Evolutionary conservation across 2,797 vertebrate genomes (phyloP), one percentile per base, ranked within the genome.

Genomic region (Silurus aristotelis): DNA sequence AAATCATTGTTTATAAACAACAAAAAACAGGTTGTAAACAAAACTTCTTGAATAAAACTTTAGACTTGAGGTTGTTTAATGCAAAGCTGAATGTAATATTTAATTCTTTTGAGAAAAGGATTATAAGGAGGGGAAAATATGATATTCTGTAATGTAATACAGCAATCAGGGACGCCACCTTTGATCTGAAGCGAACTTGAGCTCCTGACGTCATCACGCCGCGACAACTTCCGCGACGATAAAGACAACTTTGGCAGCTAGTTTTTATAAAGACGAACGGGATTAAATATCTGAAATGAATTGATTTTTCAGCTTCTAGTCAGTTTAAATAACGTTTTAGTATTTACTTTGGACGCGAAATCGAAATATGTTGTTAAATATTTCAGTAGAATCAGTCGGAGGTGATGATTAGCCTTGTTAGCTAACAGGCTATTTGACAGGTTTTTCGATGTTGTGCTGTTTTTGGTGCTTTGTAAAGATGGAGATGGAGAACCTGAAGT

Each of bases 211-310:
- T 10, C 72, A 76, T 76, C 52, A 31, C 55, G 7, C 52, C 19
- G 72, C 72, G 72, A 72, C 70, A 19, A 8, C 1, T 0, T 6
- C 19, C 7, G 14, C 1, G 22, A 55, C 4, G 55, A 31, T 2
- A 12, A 12, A 25, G 2, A 43, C 25, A 52, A 25, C 61, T 20
- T 5, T 15, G 0, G 6, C 0, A 19, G 1, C 43, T 0, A 52
- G 14, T 25, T 27, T 15, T 2, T 5, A 2, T 2, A 0, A 0
- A 0, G 1, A 1, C 22, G 2, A 9, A 1, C 13, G n/a, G 1
- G 19, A 0, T 5, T 64, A 25, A 80, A 4, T 17, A 10, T 31
- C 38, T 27, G 0, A 2, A 56, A 61, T 61, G 20, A 61, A 17
- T 61, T 61, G 6, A 19, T 3, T 6, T 19, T 78, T 60, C 43